phyloP scores from a whole-genome alignment of 2,113 vertebrate genomes.

The Acrocephalus arundinaceus region DNA sequence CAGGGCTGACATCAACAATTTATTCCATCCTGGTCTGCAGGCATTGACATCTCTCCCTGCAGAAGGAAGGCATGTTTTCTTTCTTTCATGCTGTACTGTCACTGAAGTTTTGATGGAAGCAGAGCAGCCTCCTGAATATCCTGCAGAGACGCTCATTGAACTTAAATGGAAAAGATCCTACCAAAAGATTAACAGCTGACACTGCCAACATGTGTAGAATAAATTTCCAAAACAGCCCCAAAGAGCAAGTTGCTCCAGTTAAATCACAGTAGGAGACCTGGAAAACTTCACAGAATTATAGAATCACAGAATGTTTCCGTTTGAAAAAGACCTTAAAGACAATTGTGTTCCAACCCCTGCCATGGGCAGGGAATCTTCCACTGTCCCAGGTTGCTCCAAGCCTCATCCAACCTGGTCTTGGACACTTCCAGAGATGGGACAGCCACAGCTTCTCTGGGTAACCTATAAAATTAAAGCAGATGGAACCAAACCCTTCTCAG shows the following conservation, averaged over 20 bases:
- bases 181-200: background rate
- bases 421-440: background rate
- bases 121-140: background rate
- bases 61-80: background rate
- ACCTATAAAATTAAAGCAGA: background rate
- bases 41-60: background rate
- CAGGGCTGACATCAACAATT: background rate
- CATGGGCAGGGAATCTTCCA: background rate
- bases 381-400: accelerated
- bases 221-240: background rate
- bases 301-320: background rate
- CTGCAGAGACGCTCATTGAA: background rate
- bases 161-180: constrained; percentile 10
- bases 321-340: background rate
- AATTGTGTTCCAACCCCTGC: background rate
- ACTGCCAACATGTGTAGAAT: background rate
- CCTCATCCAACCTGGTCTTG: accelerated
- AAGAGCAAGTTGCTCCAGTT: background rate
- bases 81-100: background rate
- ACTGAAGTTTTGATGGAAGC: background rate
- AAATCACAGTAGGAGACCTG: background rate
- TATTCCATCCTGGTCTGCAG: background rate
- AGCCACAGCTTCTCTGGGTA: background rate
- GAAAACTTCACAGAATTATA: background rate
- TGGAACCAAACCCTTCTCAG: background rate